phyloP scores from a whole-genome alignment of 2,797 vertebrate species.

The Avahi laniger region DNA sequence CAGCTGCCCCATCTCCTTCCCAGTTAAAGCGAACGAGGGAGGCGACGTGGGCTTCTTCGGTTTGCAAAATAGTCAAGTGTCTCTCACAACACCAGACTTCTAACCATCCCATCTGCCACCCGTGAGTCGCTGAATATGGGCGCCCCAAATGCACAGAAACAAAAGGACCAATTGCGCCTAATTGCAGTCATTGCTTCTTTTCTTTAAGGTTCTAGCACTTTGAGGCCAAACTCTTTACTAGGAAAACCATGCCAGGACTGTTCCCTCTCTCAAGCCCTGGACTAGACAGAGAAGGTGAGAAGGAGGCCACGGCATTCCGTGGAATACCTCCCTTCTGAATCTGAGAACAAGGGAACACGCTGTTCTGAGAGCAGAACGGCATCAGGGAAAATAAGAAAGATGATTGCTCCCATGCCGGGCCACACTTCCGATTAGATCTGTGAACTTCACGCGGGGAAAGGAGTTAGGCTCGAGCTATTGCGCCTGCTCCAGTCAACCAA shows the following conservation, averaged over 20 bases:
- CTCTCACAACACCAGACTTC: neutral
- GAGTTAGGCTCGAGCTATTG: rapidly evolving
- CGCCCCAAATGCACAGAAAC: neutral
- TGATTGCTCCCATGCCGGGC: rapidly evolving
- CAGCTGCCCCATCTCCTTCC: neutral
- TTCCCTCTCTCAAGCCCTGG: neutral
- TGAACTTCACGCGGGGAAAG: rapidly evolving
- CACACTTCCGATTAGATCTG: neutral
- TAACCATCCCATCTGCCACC: neutral
- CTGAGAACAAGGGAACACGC: rapidly evolving
- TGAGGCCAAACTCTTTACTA: neutral
- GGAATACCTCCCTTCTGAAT: neutral
- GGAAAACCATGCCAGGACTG: neutral
- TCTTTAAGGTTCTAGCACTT: neutral
- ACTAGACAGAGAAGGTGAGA: neutral
- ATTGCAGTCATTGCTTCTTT: neutral
- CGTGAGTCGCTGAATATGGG: neutral
- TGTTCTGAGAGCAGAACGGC: neutral
- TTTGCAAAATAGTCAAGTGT: neutral
- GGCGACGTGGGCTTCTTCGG: rapidly evolving
- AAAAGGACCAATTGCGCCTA: rapidly evolving
- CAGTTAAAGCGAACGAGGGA: neutral
- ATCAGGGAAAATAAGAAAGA: rapidly evolving
- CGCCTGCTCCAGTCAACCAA: too few species aligned
- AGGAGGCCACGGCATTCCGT: rapidly evolving